phyloP scores from a whole-genome alignment of 2,113 vertebrate species.

The Ardeotis arabs region DNA sequence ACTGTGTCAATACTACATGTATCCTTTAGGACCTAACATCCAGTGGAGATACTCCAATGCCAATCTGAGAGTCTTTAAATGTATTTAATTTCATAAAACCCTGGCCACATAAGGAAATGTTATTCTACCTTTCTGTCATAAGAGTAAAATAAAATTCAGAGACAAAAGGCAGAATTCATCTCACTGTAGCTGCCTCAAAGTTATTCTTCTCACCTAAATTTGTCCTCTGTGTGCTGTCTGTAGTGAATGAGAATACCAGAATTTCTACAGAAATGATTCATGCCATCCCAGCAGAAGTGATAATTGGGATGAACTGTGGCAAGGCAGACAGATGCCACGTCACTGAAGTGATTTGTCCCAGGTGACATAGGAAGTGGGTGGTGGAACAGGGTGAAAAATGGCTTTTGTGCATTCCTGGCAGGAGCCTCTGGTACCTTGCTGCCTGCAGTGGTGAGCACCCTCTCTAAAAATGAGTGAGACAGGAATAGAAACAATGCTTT shows the following conservation, averaged over 20 bases:
- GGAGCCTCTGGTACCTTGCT: background rate
- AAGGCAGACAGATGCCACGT: background rate
- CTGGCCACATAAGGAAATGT: background rate
- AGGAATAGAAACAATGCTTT: background rate
- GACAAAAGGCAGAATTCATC: background rate
- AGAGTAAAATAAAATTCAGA: background rate
- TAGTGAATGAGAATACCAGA: background rate
- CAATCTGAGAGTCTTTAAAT: background rate
- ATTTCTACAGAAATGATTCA: slow-evolving; percentile 17
- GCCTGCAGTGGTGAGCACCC: background rate
- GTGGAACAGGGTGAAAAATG: background rate
- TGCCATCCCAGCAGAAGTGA: background rate
- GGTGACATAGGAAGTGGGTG: background rate
- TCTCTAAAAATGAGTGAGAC: background rate
- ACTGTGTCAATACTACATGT: background rate
- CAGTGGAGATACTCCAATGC: background rate
- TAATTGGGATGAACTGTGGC: background rate
- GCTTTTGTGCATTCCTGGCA: background rate
- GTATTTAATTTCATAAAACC: background rate
- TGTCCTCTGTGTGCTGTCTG: background rate
- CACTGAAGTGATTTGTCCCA: background rate
- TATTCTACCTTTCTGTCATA: background rate
- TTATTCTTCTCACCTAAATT: background rate
- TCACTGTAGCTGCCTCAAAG: background rate
- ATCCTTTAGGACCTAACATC: background rate